Conservation (phyloP, 2,888 invertebrate genomes). For the Gymnosoma rotundatum region DNA sequence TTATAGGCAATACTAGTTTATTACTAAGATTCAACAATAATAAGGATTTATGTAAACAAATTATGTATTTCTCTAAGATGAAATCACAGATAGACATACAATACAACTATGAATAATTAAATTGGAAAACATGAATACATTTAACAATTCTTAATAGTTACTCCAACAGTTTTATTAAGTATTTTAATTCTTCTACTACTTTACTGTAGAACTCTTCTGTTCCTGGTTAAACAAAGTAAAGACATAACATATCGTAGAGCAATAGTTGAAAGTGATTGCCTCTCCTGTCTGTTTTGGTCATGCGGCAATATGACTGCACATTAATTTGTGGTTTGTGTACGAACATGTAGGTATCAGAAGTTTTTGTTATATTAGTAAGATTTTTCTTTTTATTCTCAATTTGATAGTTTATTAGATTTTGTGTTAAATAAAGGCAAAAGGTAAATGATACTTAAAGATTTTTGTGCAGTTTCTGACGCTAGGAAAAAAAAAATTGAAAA, state of each 20-base stretch:
- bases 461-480: neutral
- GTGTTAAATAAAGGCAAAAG: conserved; percentile 22
- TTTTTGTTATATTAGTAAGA: neutral
- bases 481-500: neutral
- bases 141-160: no score
- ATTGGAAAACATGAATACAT: no score
- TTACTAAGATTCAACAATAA: no score
- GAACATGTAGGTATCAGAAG: neutral
- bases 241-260: neutral
- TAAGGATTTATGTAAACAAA: no score
- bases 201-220: no score
- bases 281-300: conserved; percentile 49
- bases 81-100: no score
- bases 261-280: conserved; percentile 36
- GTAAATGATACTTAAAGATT: neutral
- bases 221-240: neutral
- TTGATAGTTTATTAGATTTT: neutral
- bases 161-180: no score
- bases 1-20: no score
- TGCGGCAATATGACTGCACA: conserved; percentile 56
- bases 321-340: conserved; percentile 43
- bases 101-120: no score
- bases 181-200: neutral
- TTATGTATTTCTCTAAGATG: no score
- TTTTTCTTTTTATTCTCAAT: neutral